Percentiles rank a stretch among this genome's conserved stretches.
Evolutionary conservation across 1,140 invertebrate species (phyloP).

Genomic region (Drosophila persimilis): DNA sequence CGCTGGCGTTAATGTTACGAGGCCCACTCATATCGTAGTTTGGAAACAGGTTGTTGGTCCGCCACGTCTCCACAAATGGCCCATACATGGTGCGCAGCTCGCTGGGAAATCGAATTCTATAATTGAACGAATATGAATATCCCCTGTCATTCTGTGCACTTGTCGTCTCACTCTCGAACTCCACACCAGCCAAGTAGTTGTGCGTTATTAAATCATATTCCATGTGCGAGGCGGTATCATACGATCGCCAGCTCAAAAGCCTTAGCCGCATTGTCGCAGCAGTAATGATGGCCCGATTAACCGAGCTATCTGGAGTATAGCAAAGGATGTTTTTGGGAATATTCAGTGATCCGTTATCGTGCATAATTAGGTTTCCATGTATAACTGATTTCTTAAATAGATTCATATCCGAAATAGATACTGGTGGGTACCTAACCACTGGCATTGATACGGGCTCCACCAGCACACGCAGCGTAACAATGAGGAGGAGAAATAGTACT

Average conservation of each 20-base stretch:
- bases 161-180: constrained; percentile 14
- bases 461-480: constrained; percentile 17
- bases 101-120: constrained; percentile 46
- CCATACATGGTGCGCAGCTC: constrained; percentile 41
- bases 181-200: constrained; percentile 38
- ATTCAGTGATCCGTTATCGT: constrained; percentile 36
- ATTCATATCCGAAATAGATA: constrained; percentile 4
- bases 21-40: constrained; percentile 48
- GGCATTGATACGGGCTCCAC: background rate
- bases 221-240: constrained; percentile 15
- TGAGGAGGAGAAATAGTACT: constrained; percentile 12
- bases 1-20: constrained; percentile 36
- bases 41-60: constrained; percentile 42
- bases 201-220: constrained; percentile 26
- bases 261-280: background rate
- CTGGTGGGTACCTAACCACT: background rate
- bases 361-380: constrained; percentile 21
- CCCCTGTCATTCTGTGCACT: background rate
- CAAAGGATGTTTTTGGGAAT: constrained; percentile 28
- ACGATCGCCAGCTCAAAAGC: constrained; percentile 23
- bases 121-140: constrained; percentile 23
- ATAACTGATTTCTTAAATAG: background rate
- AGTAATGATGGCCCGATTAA: background rate
- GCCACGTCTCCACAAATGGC: constrained; percentile 43
- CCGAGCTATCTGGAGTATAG: constrained; percentile 27